Conservation (phyloP, 2,113 vertebrate genomes). For the Grammomys dolichurus region DNA sequence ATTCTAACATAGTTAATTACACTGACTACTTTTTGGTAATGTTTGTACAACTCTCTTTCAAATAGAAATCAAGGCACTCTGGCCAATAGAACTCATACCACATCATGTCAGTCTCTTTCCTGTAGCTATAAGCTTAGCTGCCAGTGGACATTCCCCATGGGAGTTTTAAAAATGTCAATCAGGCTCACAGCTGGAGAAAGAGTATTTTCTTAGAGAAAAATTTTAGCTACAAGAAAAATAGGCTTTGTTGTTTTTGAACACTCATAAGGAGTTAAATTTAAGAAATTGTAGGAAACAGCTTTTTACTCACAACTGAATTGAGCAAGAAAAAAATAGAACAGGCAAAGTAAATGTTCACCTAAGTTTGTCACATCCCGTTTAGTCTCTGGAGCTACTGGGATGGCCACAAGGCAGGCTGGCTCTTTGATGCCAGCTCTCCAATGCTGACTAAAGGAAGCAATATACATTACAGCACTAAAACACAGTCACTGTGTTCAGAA, state of each 20-base stretch:
- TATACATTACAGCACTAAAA: not conserved
- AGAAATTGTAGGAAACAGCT: conserved; percentile 51
- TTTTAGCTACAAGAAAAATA: conserved; percentile 67
- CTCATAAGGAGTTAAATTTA: conserved; percentile 66
- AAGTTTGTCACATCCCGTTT: not conserved
- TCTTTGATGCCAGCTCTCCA: not conserved
- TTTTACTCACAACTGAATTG: conserved; percentile 60
- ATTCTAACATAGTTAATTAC: conserved; percentile 8
- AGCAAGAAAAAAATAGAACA: not conserved
- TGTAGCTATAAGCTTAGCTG: conserved; percentile 46
- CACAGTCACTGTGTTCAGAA: not conserved
- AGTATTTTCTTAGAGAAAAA: conserved; percentile 54
- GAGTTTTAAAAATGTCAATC: conserved; percentile 71
- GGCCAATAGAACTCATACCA: conserved; percentile 33
- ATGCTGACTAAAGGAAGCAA: not conserved
- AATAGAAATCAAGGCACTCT: conserved; percentile 58
- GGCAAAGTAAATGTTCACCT: not conserved
- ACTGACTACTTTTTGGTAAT: not conserved
- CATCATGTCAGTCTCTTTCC: conserved; percentile 60
- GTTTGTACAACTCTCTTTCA: not conserved
- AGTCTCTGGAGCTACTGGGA: not conserved
- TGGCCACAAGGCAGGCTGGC: not conserved
- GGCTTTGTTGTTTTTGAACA: conserved; percentile 58
- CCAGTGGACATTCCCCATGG: conserved; percentile 53
- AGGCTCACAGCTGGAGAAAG: conserved; percentile 70